Percentiles rank a stretch among this genome's conserved stretches.
Evolutionary conservation across 2,797 vertebrate genomes (phyloP).

Genomic region (Avahi laniger): DNA sequence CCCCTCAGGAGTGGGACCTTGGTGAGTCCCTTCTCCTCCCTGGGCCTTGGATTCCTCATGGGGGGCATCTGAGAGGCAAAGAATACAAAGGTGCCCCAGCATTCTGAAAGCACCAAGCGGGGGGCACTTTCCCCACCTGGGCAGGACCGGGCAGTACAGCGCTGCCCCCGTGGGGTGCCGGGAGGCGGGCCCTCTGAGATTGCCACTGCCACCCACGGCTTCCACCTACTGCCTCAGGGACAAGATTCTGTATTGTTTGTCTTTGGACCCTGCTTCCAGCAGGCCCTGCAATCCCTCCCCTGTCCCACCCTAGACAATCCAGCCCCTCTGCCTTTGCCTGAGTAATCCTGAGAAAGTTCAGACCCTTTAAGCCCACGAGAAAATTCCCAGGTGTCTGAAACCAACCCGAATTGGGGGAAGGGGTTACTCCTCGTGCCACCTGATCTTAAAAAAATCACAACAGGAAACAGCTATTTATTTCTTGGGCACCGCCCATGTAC

Average conservation of each 20-base stretch:
- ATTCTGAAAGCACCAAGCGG: neutral
- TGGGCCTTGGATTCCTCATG: neutral
- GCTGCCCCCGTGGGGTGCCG: neutral
- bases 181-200: neutral
- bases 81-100: neutral
- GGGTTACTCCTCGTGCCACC: neutral
- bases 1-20: neutral
- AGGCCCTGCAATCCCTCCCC: neutral
- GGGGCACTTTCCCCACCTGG: neutral
- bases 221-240: neutral
- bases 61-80: neutral
- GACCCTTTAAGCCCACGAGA: neutral
- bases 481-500: neutral
- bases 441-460: neutral
- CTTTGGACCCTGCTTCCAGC: neutral
- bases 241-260: neutral
- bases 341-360: neutral
- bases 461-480: neutral
- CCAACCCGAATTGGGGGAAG: neutral
- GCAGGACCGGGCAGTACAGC: neutral
- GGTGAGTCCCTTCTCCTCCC: neutral
- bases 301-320: neutral
- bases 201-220: neutral
- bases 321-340: neutral
- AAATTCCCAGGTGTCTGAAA: neutral